These are phyloP conservation scores for Gymnocypris eckloni DNA, from an alignment of 2,797 vertebrate species.

Conservation along the genomic window DNA sequence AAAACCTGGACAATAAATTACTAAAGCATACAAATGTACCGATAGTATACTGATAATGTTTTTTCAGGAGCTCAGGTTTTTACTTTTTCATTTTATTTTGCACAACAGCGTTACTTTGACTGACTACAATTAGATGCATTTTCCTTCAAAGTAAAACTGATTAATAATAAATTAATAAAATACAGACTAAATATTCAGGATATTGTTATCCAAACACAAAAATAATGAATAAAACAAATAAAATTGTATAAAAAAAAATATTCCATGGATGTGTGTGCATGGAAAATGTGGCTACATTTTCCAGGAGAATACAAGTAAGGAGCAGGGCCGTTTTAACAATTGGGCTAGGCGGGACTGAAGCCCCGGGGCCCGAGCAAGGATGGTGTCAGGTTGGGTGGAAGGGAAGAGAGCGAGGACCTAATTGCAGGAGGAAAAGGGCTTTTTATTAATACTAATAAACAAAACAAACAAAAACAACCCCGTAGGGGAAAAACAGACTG, in stretches of 20 bases:
- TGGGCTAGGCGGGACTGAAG: no score
- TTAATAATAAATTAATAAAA: no score
- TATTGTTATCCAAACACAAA: background rate
- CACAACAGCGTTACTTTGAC: background rate
- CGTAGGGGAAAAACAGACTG: no score
- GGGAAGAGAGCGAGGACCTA: no score
- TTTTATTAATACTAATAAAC: no score
- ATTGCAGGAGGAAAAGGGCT: no score
- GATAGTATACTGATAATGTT: background rate
- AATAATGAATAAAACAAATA: background rate
- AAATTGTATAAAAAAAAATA: no score
- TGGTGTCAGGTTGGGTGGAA: no score
- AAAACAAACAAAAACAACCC: no score
- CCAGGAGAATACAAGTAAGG: conserved; percentile 1
- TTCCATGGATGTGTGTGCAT: background rate
- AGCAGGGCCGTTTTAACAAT: background rate
- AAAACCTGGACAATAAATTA: background rate
- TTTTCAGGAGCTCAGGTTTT: background rate
- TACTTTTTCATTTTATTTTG: background rate
- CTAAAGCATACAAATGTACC: background rate
- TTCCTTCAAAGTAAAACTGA: background rate
- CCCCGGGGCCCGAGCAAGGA: no score
- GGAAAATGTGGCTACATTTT: conserved; percentile 8
- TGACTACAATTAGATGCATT: background rate
- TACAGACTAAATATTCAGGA: background rate